Base-by-base conservation (phyloP, 2,888 invertebrate species). In the Luperina testacea region DNA sequence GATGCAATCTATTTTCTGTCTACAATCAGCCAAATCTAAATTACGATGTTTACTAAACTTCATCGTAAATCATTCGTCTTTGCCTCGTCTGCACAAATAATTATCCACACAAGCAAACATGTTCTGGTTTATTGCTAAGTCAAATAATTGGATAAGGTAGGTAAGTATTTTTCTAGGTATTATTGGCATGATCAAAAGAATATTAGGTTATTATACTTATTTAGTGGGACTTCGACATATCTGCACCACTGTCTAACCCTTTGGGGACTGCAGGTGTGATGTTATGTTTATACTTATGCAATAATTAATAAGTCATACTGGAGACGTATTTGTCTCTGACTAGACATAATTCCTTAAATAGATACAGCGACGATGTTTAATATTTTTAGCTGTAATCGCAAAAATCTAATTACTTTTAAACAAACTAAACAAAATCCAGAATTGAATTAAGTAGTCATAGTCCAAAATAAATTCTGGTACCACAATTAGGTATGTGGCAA, bases 11-110 rank as follows among this genome's bases (percentile, higher is more conserved):
- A 45, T 13, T 53, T 75, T n/a, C n/a, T 75, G 9, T 59, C 78
- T 57, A 53, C 63, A 63, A 81, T 80, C 61, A 75, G 70, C 13
- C 17, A 59, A 67, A 77, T 38, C 76, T 42, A 61, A 70, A 53
- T 38, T 65, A 71, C 15, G 2, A 82, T 78, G 42, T 82, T 82
- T 77, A 72, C 63, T 0, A 2, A 72, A 51, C 67, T 48, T 82
- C 82, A 27, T 64, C 63, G 68, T 82, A 69, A 82, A 69, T 77
- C 63, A 17, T 69, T 59, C 77, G n/a, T 76, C 17, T 69, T 78
- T 68, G 42, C 57, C 17, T 51, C 53, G 11, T 72, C 63, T 64
- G 51, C 71, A 82, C 63, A 82, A 72, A 69, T 65, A 72, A 77
- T 64, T 20, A 9, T 51, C 48, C 32, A 51, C 57, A 63, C 48